Evolutionary conservation across 2,888 invertebrate genomes (phyloP).

Genomic region (Matsumyia berberina): DNA sequence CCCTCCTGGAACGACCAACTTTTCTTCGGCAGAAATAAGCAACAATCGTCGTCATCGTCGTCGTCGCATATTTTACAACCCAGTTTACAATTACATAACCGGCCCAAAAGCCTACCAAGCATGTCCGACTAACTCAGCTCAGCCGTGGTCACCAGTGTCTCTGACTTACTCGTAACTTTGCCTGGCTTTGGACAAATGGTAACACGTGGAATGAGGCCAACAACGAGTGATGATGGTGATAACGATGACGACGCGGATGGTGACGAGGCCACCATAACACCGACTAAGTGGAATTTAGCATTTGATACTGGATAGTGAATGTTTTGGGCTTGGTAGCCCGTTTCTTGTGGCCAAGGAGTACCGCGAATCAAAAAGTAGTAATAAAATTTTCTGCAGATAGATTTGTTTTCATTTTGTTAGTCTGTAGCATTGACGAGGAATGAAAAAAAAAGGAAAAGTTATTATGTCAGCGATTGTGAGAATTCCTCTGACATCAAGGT

Average conservation of each 20-base stretch:
- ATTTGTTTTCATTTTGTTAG: background rate
- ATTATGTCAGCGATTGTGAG: conserved; percentile 18
- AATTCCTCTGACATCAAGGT: conserved; percentile 1
- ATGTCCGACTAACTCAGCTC: conserved; percentile 39
- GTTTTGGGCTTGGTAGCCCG: background rate
- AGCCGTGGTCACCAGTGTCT: conserved; percentile 12
- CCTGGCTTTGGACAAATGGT: conserved; percentile 29
- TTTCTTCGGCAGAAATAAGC: conserved; percentile 11
- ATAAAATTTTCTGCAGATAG: conserved; percentile 3
- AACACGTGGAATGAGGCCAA: conserved; percentile 49
- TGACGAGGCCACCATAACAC: conserved; percentile 17
- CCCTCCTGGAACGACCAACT: background rate
- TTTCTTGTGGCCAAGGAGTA: background rate
- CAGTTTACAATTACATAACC: conserved; percentile 63
- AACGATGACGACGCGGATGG: conserved; percentile 24
- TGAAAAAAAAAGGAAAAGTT: conserved; percentile 5
- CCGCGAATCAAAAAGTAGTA: conserved; percentile 13
- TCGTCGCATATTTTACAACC: conserved; percentile 53
- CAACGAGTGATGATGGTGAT: conserved; percentile 20
- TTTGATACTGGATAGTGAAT: background rate
- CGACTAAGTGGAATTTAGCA: conserved; percentile 22
- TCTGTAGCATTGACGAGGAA: background rate
- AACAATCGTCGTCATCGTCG: conserved; percentile 4
- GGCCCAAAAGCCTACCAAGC: conserved; percentile 56
- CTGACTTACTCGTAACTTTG: too few relatives aligned